Evolutionary conservation across 2,113 vertebrate species (phyloP).

Genomic region (Eulemur rufifrons): DNA sequence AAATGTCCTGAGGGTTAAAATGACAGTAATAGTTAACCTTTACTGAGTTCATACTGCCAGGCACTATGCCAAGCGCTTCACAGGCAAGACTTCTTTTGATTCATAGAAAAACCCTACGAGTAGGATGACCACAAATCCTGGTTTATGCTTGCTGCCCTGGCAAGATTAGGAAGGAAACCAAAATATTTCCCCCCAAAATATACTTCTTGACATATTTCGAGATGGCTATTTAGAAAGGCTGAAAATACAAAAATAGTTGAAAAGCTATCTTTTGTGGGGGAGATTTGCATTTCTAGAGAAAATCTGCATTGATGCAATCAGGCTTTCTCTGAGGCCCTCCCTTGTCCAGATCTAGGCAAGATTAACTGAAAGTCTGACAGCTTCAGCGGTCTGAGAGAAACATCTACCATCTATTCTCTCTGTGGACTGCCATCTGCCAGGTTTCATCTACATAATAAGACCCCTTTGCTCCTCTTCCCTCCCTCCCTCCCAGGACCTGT

Average conservation of each 20-base stretch:
- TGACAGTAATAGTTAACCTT: background rate
- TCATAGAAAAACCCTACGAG: background rate
- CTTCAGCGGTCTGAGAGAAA: background rate
- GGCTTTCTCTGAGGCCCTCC: background rate
- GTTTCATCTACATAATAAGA: background rate
- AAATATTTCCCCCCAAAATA: background rate
- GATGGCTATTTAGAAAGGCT: background rate
- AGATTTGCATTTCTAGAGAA: background rate
- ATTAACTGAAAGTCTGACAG: background rate
- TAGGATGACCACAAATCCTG: background rate
- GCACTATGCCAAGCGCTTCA: background rate
- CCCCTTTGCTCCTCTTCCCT: background rate
- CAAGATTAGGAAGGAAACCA: background rate
- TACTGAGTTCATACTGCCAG: background rate
- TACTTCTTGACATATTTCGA: background rate
- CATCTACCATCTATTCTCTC: background rate
- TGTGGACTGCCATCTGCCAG: background rate
- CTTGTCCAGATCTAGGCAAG: background rate
- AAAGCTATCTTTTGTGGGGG: background rate
- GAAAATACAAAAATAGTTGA: background rate
- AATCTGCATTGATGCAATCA: background rate
- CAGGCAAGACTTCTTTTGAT: background rate
- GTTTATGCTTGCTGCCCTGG: background rate
- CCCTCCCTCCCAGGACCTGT: background rate
- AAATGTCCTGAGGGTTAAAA: background rate